Base-by-base conservation (phyloP, 2,888 invertebrate genomes). In the Lomographa bimaculata region DNA sequence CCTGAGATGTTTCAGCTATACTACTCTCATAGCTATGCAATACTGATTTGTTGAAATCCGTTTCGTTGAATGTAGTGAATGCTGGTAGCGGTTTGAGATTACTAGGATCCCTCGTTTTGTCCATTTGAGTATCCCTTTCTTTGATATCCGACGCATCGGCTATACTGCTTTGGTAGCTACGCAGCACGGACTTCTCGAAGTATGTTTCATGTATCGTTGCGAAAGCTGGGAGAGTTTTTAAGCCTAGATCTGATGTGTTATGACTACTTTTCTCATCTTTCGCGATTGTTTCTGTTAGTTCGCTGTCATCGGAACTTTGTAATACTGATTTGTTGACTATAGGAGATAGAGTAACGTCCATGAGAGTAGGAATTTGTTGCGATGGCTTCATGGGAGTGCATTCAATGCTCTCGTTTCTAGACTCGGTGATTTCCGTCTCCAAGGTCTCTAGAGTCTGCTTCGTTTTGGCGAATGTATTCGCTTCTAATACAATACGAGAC, bases 311-410 rank as follows among this genome's bases (percentile, higher is more conserved):
- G 0, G 81, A 76, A 46, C 84, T 84, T 41, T 71, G 74, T 19
- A 89, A 54, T 3, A 87, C 51, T 0, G 89, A 86, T 57, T 85
- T 84, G 50, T 86, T 77, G 5, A 70, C 65, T 39, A 89, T 89
- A 1, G 89, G 89, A 1, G 89, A 89, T 19, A 89, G 60, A 0
- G 82, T 79, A 0, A 86, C 73, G 20, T 87, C 85, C 73, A 87
- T 73, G 0, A 86, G 54, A 36, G 60, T 68, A 0, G 71, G 52
- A 0, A 60, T 55, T 45, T 71, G 70, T 59, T 77, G 79, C 2
- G 58, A 41, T 1, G 72, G 36, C 39, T 87, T 89, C 74, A 80
- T 70, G 1, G 89, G 89, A 9, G 87, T 89, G 42, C 80, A 80
- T 65, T 84, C 77, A 12, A 84, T 65, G 1, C 20, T 58, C 19